Base-by-base conservation (phyloP, 2,797 vertebrate genomes). In the Eidolon dupreanum region DNA sequence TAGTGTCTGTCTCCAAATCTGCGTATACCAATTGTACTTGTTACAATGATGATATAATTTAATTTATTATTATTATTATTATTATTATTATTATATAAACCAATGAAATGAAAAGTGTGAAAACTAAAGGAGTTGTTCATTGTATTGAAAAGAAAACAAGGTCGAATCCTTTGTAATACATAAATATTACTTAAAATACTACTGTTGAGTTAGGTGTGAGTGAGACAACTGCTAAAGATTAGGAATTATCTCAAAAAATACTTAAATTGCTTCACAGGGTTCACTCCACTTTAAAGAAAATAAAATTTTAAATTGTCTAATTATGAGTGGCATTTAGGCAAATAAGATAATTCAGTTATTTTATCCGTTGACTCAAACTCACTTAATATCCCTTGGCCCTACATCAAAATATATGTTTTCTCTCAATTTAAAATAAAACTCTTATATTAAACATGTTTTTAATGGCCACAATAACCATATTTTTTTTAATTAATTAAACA, bases 341-440 rank as follows among this genome's bases (percentile, higher is more conserved):
- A 89, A 38, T 81, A 57, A 66, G 61, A 79, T 79, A 57, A 88
- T 63, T 65, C 19, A 79, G 51, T 57, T 49, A 66, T 43, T 33
- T 88, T 74, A 73, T 46, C 55, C 24, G 11, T 68, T 57, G 65
- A 74, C 38, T 57, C 22, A 90, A 82, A 61, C 26, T 77, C 31
- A 75, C 31, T 75, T n/a, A 90, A 61, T 73, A 83, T 26, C 26
- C 24, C 28, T 90, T 51, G 38, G 36, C 16, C 20, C 9, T 68
- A 68, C 33, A 22, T 83, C 41, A 84, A 90, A n/a, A 24, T 20
- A 63, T 12, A 3, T 43, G 66, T 19, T 61, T 66, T 22, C 61
- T 65, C 51, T 51, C 12, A 36, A 83, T 87, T 66, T 70, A 83
- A 96, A 95, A 73, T 68, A 74, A 83, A 96, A 87, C 36, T 43